Conservation (phyloP, 1,140 invertebrate species). For the Leptonema lineaticorne region DNA sequence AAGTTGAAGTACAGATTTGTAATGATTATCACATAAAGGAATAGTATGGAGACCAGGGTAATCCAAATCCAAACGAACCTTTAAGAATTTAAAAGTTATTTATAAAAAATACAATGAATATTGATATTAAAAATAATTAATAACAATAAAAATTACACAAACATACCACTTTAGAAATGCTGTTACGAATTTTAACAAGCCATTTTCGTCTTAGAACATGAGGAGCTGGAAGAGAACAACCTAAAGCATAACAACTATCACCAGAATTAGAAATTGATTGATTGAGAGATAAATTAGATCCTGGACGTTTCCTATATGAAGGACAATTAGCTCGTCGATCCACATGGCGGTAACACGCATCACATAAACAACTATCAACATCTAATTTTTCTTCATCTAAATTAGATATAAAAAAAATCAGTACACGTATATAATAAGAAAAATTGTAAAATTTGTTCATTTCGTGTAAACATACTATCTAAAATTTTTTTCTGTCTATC, state of each 20-base stretch:
- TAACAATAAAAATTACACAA: constrained; percentile 11
- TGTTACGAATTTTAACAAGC: constrained; percentile 71
- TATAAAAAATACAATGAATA: neutral
- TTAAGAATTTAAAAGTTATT: constrained; percentile 35
- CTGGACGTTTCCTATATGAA: constrained; percentile 57
- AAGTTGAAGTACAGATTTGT: constrained; percentile 65
- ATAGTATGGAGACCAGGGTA: constrained; percentile 61
- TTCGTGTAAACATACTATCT: constrained; percentile 53
- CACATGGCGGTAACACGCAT: constrained; percentile 81
- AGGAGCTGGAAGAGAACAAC: constrained; percentile 63
- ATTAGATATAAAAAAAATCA: neutral
- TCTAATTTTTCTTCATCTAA: constrained; percentile 74
- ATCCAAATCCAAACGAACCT: constrained; percentile 62
- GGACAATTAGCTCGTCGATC: constrained; percentile 73
- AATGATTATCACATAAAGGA: constrained; percentile 64
- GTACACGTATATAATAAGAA: neutral
- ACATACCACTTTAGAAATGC: constrained; percentile 69
- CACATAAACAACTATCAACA: constrained; percentile 79
- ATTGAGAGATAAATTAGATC: constrained; percentile 38
- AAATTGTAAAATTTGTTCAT: constrained; percentile 1
- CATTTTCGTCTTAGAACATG: constrained; percentile 75
- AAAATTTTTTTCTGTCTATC: constrained; percentile 77
- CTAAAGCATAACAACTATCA: constrained; percentile 60
- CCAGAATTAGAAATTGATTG: constrained; percentile 25
- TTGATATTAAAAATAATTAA: neutral